These are phyloP conservation scores for Phymanthus crucifer DNA, from an alignment of 92 coral and sea anemone species.

Conservation along the genomic window DNA sequence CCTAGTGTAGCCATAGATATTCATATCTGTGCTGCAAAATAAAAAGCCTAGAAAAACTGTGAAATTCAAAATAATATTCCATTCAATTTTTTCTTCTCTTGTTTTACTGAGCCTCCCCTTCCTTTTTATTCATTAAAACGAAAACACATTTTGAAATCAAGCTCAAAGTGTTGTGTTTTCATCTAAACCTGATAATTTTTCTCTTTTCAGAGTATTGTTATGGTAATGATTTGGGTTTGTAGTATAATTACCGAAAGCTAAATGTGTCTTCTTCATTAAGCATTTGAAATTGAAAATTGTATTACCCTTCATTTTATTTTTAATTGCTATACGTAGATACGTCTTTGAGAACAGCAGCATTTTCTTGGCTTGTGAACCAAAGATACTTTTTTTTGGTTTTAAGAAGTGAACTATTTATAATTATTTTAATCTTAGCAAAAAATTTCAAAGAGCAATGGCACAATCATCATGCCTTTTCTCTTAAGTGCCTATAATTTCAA, in stretches of 20 bases:
- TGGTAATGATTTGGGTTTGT: neutral
- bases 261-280: conserved; percentile 14
- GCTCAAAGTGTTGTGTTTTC: neutral
- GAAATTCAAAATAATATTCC: neutral
- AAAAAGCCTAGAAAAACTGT: neutral
- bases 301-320: neutral
- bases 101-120: neutral
- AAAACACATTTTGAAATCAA: conserved; percentile 4
- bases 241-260: conserved; percentile 12
- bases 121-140: neutral
- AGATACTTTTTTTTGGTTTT: neutral
- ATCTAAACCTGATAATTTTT: conserved; percentile 8
- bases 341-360: neutral
- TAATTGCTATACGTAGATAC: neutral
- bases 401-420: neutral
- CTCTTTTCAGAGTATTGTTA: conserved; percentile 10
- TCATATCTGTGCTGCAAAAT: conserved; percentile 7
- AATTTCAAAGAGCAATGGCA: neutral
- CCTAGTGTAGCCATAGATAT: neutral
- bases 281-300: conserved; percentile 26
- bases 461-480: neutral
- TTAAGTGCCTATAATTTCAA: neutral
- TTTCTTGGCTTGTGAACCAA: neutral
- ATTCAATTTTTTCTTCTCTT: neutral
- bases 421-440: neutral